These are phyloP conservation scores for Sylvietta virens DNA, from an alignment of 2,113 vertebrate genomes.

Conservation along the genomic window DNA sequence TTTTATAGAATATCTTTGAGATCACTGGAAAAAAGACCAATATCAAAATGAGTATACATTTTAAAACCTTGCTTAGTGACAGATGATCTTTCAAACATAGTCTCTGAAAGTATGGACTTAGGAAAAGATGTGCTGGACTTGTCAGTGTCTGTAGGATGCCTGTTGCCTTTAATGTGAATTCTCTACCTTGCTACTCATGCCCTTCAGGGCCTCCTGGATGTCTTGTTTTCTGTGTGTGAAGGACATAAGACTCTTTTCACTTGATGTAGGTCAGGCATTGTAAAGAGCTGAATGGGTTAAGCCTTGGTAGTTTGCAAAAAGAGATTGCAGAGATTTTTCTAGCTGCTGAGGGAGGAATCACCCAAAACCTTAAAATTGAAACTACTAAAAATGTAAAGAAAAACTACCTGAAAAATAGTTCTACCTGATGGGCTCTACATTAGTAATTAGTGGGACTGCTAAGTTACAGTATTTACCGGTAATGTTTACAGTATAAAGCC, in stretches of 20 bases:
- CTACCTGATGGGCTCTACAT: not conserved
- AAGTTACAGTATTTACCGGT: not conserved
- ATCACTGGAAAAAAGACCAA: not conserved
- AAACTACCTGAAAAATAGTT: not conserved
- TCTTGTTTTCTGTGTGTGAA: not conserved
- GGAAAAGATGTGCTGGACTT: not conserved
- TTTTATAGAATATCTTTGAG: not conserved
- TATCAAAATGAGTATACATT: not conserved
- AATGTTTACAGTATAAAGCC: not conserved
- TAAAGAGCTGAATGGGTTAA: constrained; percentile 34
- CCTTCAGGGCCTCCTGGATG: not conserved
- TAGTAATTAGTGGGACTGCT: not conserved
- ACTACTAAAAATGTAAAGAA: not conserved
- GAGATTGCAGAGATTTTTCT: not conserved
- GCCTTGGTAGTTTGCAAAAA: not conserved
- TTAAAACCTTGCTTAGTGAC: not conserved
- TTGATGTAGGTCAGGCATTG: constrained; percentile 54
- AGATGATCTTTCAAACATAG: not conserved
- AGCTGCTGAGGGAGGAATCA: not conserved
- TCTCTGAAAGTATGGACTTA: not conserved
- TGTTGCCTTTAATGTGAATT: not conserved
- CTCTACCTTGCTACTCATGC: not conserved
- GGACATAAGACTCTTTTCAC: not conserved
- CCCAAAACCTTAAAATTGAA: not conserved
- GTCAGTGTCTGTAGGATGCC: not conserved